A percentile compares a stretch with the other conserved stretches of the same genome.
These are phyloP conservation scores for Rhopalosiphum maidis DNA, from an alignment of 1,140 invertebrate species.

Conservation along the genomic window DNA sequence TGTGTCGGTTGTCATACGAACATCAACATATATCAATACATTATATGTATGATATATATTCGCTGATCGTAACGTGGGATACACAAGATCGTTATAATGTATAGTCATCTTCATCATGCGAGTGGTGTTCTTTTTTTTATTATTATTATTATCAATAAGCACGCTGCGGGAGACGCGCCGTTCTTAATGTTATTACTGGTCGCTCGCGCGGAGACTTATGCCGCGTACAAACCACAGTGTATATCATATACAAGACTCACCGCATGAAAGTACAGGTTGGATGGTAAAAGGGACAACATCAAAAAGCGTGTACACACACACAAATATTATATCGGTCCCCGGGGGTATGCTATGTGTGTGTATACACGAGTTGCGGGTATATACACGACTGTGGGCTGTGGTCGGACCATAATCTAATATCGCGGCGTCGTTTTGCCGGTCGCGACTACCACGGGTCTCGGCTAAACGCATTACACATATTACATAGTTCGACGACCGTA, in stretches of 20 bases:
- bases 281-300: background rate
- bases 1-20: too few relatives aligned
- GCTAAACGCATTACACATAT: constrained; percentile 32
- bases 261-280: background rate
- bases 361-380: background rate
- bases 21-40: too few relatives aligned
- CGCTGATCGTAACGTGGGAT: too few relatives aligned
- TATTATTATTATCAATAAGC: constrained; percentile 24
- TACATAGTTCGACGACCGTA: constrained; percentile 26
- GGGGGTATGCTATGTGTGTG: background rate
- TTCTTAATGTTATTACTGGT: constrained; percentile 7
- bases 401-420: constrained; percentile 45
- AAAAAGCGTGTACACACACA: background rate
- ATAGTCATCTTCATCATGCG: background rate
- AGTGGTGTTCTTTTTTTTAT: background rate
- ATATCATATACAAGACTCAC: background rate
- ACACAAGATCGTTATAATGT: background rate
- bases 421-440: constrained; percentile 35
- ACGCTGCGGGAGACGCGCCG: background rate
- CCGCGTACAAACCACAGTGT: background rate
- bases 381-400: background rate
- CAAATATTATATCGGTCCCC: background rate
- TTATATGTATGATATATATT: too few relatives aligned
- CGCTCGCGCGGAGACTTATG: background rate
- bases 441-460: background rate